Conservation (phyloP, 2,888 invertebrate species). For the Drosophila phalerata region DNA sequence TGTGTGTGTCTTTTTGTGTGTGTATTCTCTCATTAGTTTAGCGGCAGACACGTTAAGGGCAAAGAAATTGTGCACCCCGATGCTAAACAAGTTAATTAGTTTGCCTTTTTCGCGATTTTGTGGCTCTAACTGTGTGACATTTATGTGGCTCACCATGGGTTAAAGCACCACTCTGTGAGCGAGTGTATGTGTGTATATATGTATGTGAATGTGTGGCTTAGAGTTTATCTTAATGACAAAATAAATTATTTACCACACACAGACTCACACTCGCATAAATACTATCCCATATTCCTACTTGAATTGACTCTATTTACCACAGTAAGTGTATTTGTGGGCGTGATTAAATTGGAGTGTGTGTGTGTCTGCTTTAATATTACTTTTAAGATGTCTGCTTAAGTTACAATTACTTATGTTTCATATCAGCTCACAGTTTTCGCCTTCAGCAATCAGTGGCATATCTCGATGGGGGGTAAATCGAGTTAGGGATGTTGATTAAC, state of each 20-base stretch:
- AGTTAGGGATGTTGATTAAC: conserved; percentile 7
- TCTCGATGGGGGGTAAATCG: conserved; percentile 13
- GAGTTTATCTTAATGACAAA: conserved; percentile 79
- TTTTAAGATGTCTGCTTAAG: conserved; percentile 54
- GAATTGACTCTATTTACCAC: conserved; percentile 69
- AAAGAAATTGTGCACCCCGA: conserved; percentile 61
- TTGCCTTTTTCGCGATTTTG: conserved; percentile 62
- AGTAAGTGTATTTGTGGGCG: conserved; percentile 6
- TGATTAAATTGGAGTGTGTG: conserved; percentile 26
- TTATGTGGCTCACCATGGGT: conserved; percentile 59
- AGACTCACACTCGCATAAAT: conserved; percentile 11
- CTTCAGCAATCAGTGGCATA: conserved; percentile 4
- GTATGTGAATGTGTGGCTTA: conserved; percentile 42
- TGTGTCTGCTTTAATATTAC: conserved; percentile 58
- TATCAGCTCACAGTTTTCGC: conserved; percentile 42
- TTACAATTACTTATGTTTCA: conserved; percentile 56
- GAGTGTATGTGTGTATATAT: conserved; percentile 4
- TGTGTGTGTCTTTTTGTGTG: background rate
- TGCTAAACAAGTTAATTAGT: conserved; percentile 80
- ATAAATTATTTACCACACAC: conserved; percentile 76
- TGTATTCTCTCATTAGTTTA: conserved; percentile 68
- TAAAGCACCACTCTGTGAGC: conserved; percentile 27
- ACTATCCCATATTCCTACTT: conserved; percentile 39
- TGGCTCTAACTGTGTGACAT: conserved; percentile 51
- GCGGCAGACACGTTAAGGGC: conserved; percentile 48